Base-by-base conservation (phyloP, 2,888 invertebrate genomes). In the Xestia sexstrigata region DNA sequence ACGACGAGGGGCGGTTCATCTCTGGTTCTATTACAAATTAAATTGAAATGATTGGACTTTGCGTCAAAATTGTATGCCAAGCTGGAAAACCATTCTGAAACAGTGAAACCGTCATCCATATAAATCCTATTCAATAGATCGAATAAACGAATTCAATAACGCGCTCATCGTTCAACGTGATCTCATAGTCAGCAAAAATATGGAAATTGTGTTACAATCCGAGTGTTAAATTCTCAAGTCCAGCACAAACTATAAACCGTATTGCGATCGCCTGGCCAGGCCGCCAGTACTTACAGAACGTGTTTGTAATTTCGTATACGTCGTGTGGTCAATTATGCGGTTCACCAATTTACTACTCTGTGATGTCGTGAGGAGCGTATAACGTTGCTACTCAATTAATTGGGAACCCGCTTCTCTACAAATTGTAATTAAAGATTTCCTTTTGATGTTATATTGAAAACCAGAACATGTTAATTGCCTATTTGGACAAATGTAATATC, bases 281-380 rank as follows among this genome's bases (percentile, higher is more conserved):
- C 65, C 76, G 45, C 58, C 49, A 52, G 66, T 58, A 69, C 45
- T 42, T 60, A 82, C 60, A 60, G 30, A 30, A 17, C 58, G 63
- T 70, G 65, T 63, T 75, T 35, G 62, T 35, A 62, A 62, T 35
- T 77, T 67, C 39, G 30, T 84, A 83, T 52, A 87, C 70, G 47
- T 58, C 58, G 70, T 86, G 75, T 75, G 85, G 82, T 76, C 78
- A 87, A 89, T 85, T 87, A 87, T 85, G 85, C 72, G 87, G 87
- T 82, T 77, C 75, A 76, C 87, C 85, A 74, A 77, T 83, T 83
- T 72, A 78, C 72, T 70, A 58, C 87, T 47, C 70, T 70, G 55
- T 82, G 79, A 78, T 74, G 70, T 65, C 35, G 71, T 65, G 66
- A 78, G 52, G 55, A 85, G 63, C 47, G 55, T 60, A 69, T 30